These are phyloP conservation scores for Drosophila fuyamai DNA, from an alignment of 1,140 invertebrate species.

Conservation along the genomic window DNA sequence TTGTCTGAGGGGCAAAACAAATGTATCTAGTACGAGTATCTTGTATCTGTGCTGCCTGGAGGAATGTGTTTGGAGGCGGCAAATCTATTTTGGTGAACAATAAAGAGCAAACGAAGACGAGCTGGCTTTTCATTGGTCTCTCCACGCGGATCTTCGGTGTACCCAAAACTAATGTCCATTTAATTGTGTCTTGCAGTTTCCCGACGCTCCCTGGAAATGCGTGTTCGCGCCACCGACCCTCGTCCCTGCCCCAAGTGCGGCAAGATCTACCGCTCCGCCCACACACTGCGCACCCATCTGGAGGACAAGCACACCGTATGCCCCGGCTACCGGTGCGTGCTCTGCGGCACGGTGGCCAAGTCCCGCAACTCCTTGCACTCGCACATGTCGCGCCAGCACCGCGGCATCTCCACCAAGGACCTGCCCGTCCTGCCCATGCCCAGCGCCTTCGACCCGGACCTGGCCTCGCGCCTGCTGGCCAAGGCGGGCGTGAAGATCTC, in stretches of 20 bases:
- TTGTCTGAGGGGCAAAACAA: conserved; percentile 52
- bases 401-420: conserved; percentile 96
- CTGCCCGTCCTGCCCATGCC: conserved; percentile 96
- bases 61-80: conserved; percentile 50
- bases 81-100: conserved; percentile 81
- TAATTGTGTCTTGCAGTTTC: conserved; percentile 85
- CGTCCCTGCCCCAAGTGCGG: conserved; percentile 96
- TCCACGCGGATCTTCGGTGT: neutral
- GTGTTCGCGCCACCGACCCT: conserved; percentile 95
- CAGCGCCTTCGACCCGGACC: conserved; percentile 94
- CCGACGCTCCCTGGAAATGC: conserved; percentile 91
- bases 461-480: conserved; percentile 92
- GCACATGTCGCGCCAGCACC: conserved; percentile 96
- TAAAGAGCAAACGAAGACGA: conserved; percentile 76
- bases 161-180: neutral
- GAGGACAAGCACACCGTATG: conserved; percentile 97
- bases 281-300: conserved; percentile 94
- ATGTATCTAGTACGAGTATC: conserved; percentile 49
- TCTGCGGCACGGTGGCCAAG: conserved; percentile 96
- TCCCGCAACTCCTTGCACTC: conserved; percentile 95
- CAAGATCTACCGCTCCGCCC: conserved; percentile 96
- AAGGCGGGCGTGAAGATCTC: conserved; percentile 95
- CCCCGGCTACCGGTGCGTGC: conserved; percentile 94
- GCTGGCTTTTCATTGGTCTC: conserved; percentile 25
- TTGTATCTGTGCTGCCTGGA: conserved; percentile 62